These are phyloP conservation scores for Boloria euphrosyne DNA, from an alignment of 2,888 invertebrate species.

Conservation along the genomic window DNA sequence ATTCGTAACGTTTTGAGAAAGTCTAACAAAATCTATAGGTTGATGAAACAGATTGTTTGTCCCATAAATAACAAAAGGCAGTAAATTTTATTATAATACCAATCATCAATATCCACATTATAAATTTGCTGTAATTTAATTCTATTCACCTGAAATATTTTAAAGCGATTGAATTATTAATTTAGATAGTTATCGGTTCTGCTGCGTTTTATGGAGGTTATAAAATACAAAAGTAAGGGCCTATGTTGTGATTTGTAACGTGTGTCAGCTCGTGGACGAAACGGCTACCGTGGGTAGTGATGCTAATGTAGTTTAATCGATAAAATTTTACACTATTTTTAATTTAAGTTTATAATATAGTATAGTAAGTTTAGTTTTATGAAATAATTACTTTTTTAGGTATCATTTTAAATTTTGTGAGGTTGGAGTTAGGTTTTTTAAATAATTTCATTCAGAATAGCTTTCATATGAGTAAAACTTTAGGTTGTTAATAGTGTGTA, in stretches of 20 bases:
- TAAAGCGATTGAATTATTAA: constrained; percentile 30
- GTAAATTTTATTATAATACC: not conserved
- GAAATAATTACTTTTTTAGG: no score
- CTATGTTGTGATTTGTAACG: constrained; percentile 70
- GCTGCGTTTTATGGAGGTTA: constrained; percentile 59
- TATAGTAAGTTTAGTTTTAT: no score
- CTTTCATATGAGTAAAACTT: no score
- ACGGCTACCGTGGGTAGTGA: constrained; percentile 57
- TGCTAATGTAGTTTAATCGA: constrained; percentile 33
- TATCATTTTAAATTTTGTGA: no score
- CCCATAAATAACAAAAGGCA: not conserved
- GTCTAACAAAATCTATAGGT: no score
- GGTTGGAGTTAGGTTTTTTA: no score
- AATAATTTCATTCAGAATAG: no score
- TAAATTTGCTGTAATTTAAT: constrained; percentile 31
- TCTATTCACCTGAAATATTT: constrained; percentile 25
- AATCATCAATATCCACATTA: constrained; percentile 12
- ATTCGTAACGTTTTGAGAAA: no score
- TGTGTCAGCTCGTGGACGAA: constrained; percentile 57
- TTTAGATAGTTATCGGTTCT: constrained; percentile 41
- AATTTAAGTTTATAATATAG: not conserved
- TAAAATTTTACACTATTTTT: constrained; percentile 2
- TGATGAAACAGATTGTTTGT: no score
- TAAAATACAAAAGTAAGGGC: constrained; percentile 66
- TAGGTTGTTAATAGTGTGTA: no score